phyloP scores from a whole-genome alignment of 2,888 invertebrate genomes.

The Acleris sparsana region DNA sequence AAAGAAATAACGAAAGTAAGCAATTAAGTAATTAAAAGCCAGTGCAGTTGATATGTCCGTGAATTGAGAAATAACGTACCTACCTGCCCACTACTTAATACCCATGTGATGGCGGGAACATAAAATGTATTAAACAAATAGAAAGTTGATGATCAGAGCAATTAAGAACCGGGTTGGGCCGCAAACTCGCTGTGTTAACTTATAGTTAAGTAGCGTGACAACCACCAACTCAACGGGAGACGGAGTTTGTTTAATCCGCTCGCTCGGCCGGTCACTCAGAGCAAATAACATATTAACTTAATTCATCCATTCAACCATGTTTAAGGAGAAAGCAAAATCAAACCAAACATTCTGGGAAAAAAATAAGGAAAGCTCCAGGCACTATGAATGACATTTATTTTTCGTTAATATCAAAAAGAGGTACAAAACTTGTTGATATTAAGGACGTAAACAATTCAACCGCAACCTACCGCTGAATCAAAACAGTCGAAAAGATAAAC shows the following conservation, averaged over 20 bases:
- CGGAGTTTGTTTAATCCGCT: slow-evolving; percentile 44
- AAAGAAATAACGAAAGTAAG: slow-evolving; percentile 5
- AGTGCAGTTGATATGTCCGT: background rate
- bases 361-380: background rate
- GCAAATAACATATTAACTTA: slow-evolving; percentile 41
- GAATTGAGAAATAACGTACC: background rate
- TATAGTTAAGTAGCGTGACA: slow-evolving; percentile 64
- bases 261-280: slow-evolving; percentile 50
- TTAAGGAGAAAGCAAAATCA: slow-evolving; percentile 22
- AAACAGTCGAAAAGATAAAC: slow-evolving; percentile 36
- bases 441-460: slow-evolving; percentile 1
- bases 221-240: slow-evolving; percentile 40
- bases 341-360: background rate
- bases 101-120: slow-evolving; percentile 6
- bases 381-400: background rate
- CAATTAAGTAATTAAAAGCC: background rate
- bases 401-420: background rate
- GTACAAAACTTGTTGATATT: background rate
- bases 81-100: background rate
- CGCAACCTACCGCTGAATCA: slow-evolving; percentile 29
- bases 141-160: slow-evolving; percentile 57
- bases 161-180: slow-evolving; percentile 55
- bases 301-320: slow-evolving; percentile 25
- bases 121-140: slow-evolving; percentile 46
- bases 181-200: slow-evolving; percentile 44